A percentile compares a stretch with the other conserved stretches of the same genome.
Conservation (phyloP, 2,888 invertebrate genomes). For the Tridacna crocea region DNA sequence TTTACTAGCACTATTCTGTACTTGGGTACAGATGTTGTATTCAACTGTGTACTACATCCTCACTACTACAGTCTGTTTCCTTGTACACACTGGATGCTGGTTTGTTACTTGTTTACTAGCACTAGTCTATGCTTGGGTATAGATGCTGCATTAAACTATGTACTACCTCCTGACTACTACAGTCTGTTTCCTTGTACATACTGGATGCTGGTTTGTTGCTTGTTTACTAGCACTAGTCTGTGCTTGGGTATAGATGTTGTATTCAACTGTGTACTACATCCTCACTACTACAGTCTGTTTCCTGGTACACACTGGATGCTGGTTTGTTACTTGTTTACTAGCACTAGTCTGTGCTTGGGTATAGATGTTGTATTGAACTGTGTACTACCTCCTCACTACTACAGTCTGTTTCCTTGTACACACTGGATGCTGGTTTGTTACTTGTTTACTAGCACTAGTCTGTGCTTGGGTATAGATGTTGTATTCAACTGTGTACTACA, state of each 20-base stretch:
- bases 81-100: too few species aligned
- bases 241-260: not conserved
- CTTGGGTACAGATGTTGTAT: not conserved
- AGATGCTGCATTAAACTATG: too few species aligned
- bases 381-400: not conserved
- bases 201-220: not conserved
- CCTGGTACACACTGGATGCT: not conserved
- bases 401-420: not conserved
- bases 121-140: too few species aligned
- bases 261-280: not conserved
- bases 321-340: not conserved
- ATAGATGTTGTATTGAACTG: not conserved
- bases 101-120: too few species aligned
- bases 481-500: too few species aligned
- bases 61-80: too few species aligned
- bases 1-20: constrained; percentile 6
- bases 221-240: not conserved
- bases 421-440: not conserved
- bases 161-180: too few species aligned
- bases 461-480: too few species aligned
- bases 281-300: not conserved
- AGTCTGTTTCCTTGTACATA: too few species aligned
- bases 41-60: too few species aligned
- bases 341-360: constrained; percentile 6
- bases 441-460: not conserved